Evolutionary conservation across 2,113 vertebrate species (phyloP).

Genomic region (Hippocampus barbouri): DNA sequence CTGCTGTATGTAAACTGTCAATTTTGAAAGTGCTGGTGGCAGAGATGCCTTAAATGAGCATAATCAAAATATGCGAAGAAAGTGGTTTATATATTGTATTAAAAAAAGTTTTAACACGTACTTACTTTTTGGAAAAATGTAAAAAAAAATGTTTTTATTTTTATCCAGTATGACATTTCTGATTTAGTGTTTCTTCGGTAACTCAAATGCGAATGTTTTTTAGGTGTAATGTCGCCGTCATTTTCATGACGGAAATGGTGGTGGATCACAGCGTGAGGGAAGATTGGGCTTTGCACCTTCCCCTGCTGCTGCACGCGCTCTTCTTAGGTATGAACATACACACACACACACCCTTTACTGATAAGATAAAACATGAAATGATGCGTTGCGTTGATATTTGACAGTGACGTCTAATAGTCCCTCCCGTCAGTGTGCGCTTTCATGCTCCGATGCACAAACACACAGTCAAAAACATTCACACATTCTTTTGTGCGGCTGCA

Average conservation of each 20-base stretch:
- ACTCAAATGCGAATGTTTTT: background rate
- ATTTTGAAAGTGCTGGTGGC: no score
- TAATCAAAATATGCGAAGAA: no score
- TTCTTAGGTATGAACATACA: conserved; percentile 80
- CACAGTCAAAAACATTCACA: conserved; percentile 5
- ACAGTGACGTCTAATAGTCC: conserved; percentile 18
- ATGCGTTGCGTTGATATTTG: conserved; percentile 15
- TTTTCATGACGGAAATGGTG: conserved; percentile 99
- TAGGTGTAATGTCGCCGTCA: conserved; percentile 97
- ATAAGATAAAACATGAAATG: conserved; percentile 5
- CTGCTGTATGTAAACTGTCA: background rate
- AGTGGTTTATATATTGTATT: no score
- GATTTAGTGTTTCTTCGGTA: conserved; percentile 1
- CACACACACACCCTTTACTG: conserved; percentile 2
- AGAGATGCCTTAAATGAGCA: no score
- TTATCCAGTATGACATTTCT: background rate
- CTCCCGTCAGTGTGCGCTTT: conserved; percentile 20
- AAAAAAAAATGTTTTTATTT: no score
- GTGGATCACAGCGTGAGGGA: conserved; percentile 97
- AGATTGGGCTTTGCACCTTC: conserved; percentile 95
- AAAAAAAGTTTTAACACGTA: no score
- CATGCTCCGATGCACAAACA: conserved; percentile 20
- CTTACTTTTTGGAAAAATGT: no score
- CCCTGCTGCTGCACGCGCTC: conserved; percentile 89
- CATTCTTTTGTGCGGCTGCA: conserved; percentile 1